Evolutionary conservation across 2,888 invertebrate genomes (phyloP), one percentile per base, ranked within the genome.

Genomic region (Mechanitis mazaeus): DNA sequence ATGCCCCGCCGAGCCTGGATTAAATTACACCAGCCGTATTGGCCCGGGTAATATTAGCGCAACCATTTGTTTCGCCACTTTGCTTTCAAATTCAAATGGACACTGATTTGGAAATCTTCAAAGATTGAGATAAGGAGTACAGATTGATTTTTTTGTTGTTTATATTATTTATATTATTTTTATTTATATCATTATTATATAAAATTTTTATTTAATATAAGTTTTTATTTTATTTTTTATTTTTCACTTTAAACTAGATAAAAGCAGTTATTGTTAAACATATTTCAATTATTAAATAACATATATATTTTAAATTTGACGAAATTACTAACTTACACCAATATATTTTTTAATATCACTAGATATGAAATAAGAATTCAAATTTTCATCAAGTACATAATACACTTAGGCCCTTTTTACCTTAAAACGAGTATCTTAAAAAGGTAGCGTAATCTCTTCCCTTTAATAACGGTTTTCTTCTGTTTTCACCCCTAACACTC

Each of bases 1-100:
- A 85, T 84, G 84, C 78, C 85, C 88, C 89, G 83, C 82, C 81
- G 87, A 74, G 87, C 77, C 74, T 76, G 85, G 87, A 89, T 89
- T 89, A 87, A 88, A 89, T 89, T 89, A 89, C 89, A 81, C 81
- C 78, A 74, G 81, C 80, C 85, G 86, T 88, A 89, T 89, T 88
- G 88, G 85, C 83, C 81, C 77, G 84, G 80, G 82, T 81, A 80
- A 82, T 88, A 90, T 89, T 89, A 89, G 87, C 84, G 81, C 83
- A 81, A 81, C 83, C 83, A 86, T 88, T 88, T 88, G 87, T 87
- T 83, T 84, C 80, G 66, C 66, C 80, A 83, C 75, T 81, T 75
- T 55, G 59, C 58, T 61, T 55, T 57, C 58, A 58, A 58, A 58
- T 63, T 59, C 46, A 72, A 74, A 71, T 71, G 72, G 69, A 68